Conservation (phyloP, 1,140 invertebrate species). For the Helicorthomorpha holstii region DNA sequence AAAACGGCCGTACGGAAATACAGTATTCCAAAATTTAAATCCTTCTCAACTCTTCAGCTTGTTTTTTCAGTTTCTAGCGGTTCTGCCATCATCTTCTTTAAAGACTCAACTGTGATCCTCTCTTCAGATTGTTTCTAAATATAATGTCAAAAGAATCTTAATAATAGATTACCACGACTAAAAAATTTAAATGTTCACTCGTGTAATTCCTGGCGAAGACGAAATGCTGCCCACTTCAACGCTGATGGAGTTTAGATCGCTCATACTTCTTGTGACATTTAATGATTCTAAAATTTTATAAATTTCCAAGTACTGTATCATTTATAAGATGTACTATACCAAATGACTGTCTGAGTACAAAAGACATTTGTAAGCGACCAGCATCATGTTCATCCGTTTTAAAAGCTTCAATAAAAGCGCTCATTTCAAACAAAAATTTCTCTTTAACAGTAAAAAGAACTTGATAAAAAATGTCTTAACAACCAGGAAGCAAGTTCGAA, state of each 20-base stretch:
- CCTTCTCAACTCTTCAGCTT: slow-evolving; percentile 47
- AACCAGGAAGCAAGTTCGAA: slow-evolving; percentile 28
- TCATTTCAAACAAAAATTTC: slow-evolving; percentile 25
- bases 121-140: slow-evolving; percentile 42
- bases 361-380: slow-evolving; percentile 19
- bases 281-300: slow-evolving; percentile 10
- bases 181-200: no score
- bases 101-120: slow-evolving; percentile 68
- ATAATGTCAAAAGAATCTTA: no score
- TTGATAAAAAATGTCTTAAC: slow-evolving; percentile 19
- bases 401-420: slow-evolving; percentile 22
- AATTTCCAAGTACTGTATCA: no score
- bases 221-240: slow-evolving; percentile 69
- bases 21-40: slow-evolving; percentile 58
- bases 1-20: slow-evolving; percentile 73
- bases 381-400: slow-evolving; percentile 24
- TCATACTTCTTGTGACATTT: slow-evolving; percentile 28
- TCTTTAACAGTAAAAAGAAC: slow-evolving; percentile 18
- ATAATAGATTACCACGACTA: no score
- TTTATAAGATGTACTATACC: no score
- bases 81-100: slow-evolving; percentile 68
- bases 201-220: slow-evolving; percentile 62
- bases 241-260: slow-evolving; percentile 46
- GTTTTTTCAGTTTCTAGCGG: slow-evolving; percentile 46
- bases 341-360: slow-evolving; percentile 20